phyloP scores from a whole-genome alignment of 2,888 invertebrate species.

The Melitaea athalia region DNA sequence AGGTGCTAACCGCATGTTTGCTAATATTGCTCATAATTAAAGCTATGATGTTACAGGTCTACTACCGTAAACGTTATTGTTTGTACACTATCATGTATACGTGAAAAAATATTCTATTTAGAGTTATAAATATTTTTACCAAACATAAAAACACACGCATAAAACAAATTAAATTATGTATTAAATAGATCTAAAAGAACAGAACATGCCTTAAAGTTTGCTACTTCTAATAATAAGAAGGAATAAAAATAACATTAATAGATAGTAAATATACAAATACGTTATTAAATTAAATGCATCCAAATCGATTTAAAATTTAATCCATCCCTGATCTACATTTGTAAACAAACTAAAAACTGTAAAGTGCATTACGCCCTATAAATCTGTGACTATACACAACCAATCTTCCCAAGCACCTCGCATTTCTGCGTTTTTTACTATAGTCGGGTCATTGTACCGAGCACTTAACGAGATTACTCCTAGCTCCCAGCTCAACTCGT shows the following conservation, averaged over 20 bases:
- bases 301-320: too few species aligned
- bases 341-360: neutral
- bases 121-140: too few species aligned
- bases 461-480: conserved; percentile 41
- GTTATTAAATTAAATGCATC: too few species aligned
- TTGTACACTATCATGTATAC: neutral
- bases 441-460: conserved; percentile 36
- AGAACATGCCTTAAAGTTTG: too few species aligned
- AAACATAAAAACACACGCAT: too few species aligned
- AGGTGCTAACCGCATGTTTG: conserved; percentile 65
- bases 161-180: too few species aligned
- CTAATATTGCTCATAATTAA: conserved; percentile 21
- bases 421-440: conserved; percentile 22
- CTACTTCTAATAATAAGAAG: too few species aligned
- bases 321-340: neutral
- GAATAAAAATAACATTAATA: too few species aligned
- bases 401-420: conserved; percentile 17
- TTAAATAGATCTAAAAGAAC: too few species aligned
- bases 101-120: too few species aligned
- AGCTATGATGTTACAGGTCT: conserved; percentile 15
- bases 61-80: conserved; percentile 28
- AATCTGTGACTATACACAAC: conserved; percentile 12
- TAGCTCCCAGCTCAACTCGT: conserved; percentile 33
- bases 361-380: neutral
- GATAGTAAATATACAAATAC: too few species aligned